A percentile compares a stretch with the other conserved stretches of the same genome.
Conservation (phyloP, 2,797 vertebrate genomes). For the Lophotriccus pileatus region DNA sequence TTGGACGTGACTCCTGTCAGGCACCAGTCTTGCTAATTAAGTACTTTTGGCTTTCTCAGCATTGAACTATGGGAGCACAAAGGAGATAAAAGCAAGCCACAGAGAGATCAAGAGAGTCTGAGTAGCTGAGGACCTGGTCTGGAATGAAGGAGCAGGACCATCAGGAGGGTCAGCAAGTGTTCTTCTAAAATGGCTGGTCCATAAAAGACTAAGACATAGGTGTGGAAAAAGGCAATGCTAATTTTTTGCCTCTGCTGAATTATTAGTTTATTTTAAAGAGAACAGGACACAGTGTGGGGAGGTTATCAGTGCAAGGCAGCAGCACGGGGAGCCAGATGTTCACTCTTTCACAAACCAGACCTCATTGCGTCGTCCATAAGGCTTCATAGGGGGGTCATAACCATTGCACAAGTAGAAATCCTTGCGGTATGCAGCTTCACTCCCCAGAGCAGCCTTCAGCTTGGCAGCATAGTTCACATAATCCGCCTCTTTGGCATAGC, state of each 20-base stretch:
- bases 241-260: neutral
- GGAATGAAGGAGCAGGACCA: neutral
- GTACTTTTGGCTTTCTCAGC: neutral
- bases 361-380: slow-evolving; percentile 88
- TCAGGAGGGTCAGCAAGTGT: neutral
- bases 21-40: neutral
- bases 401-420: slow-evolving; percentile 89
- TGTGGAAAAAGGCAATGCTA: neutral
- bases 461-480: slow-evolving; percentile 82
- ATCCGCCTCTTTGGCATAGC: slow-evolving; percentile 86
- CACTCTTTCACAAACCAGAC: slow-evolving; percentile 89
- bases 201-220: neutral
- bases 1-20: neutral
- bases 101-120: neutral
- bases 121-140: neutral
- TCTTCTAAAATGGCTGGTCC: neutral
- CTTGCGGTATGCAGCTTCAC: slow-evolving; percentile 77
- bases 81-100: neutral
- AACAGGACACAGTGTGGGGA: neutral
- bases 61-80: neutral
- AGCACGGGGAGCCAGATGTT: neutral
- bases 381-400: slow-evolving; percentile 90
- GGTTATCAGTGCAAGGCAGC: neutral
- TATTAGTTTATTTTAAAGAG: slow-evolving; percentile 30
- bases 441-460: slow-evolving; percentile 83